Evolutionary conservation across 2,888 invertebrate genomes (phyloP).

Genomic region (Nemotelus nigrinus): DNA sequence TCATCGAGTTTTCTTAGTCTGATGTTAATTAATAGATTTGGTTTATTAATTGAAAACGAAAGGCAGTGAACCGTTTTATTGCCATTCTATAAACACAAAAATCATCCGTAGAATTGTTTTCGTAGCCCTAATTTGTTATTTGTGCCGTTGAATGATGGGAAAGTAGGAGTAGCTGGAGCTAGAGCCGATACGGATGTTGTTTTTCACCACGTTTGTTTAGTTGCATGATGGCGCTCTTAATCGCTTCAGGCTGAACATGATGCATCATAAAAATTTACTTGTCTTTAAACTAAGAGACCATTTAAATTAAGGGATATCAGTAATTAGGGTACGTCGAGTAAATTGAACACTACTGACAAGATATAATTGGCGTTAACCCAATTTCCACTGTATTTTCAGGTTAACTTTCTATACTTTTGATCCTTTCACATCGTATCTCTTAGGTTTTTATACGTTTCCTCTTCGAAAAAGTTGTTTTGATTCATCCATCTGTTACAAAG

Average conservation of each 20-base stretch:
- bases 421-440: no score
- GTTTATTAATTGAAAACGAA: constrained; percentile 39
- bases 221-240: constrained; percentile 17
- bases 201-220: neutral
- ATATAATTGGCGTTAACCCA: no score
- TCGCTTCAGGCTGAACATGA: neutral
- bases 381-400: no score
- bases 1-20: neutral
- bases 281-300: no score
- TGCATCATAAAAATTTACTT: no score
- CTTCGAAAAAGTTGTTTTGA: no score
- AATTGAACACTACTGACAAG: no score
- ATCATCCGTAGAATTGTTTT: constrained; percentile 19
- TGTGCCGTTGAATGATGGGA: neutral
- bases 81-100: constrained; percentile 34
- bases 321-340: no score
- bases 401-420: no score
- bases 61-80: constrained; percentile 39
- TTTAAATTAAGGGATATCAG: no score
- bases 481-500: no score
- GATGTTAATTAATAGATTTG: constrained; percentile 28
- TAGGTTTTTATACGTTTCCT: no score
- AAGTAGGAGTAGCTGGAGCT: neutral
- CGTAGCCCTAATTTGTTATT: constrained; percentile 40
- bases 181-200: constrained; percentile 8